Conservation (phyloP, 2,797 vertebrate species). For the Eulemur rubriventer region DNA sequence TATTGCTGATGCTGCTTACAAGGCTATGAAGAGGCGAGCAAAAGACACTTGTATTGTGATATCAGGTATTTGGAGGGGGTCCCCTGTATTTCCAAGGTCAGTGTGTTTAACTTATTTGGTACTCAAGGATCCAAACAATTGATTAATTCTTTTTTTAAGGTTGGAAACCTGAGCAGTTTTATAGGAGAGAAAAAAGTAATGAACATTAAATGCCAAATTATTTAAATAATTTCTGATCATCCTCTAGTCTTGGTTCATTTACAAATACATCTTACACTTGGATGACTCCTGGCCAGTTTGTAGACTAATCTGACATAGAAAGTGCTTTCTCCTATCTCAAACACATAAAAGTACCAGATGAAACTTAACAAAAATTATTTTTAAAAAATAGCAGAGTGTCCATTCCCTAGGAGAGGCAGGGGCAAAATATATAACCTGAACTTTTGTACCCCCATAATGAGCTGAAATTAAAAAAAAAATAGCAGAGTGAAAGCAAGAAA, state of each 20-base stretch:
- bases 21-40: conserved; percentile 98
- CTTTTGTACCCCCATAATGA: no score
- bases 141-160: not conserved
- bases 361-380: conserved; percentile 23
- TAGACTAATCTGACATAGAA: not conserved
- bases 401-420: no score
- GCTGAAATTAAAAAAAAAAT: no score
- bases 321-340: not conserved
- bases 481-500: not conserved
- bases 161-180: conserved; percentile 7
- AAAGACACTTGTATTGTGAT: conserved; percentile 99
- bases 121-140: not conserved
- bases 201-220: not conserved
- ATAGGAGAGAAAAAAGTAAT: not conserved
- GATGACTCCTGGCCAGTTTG: not conserved
- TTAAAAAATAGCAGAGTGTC: not conserved
- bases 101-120: not conserved
- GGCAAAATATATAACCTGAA: no score
- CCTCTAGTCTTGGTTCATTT: not conserved
- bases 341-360: not conserved
- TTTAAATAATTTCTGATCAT: not conserved
- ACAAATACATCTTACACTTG: not conserved
- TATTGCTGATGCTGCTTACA: conserved; percentile 98
- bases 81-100: not conserved
- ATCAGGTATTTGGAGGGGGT: conserved; percentile 89